Conservation (phyloP, 1,140 invertebrate species). For the Euura saliciscinereae region DNA sequence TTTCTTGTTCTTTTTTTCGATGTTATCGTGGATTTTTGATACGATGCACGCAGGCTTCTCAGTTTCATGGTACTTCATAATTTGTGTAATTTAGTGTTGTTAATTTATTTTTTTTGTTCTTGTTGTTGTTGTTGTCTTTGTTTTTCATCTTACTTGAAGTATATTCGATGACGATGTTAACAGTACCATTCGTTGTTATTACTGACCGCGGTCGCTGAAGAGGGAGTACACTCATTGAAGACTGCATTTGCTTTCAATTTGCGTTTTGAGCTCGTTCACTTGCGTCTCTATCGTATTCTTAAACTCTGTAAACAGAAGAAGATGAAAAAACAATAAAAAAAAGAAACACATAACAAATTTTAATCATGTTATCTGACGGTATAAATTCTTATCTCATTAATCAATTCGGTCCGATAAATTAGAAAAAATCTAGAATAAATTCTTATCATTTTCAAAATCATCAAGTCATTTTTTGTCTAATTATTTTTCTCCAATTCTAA, state of each 20-base stretch:
- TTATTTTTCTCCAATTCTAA: too few relatives aligned
- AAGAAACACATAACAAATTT: slow-evolving; percentile 27
- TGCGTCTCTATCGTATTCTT: slow-evolving; percentile 94
- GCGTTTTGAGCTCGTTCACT: slow-evolving; percentile 91
- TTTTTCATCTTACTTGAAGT: slow-evolving; percentile 17
- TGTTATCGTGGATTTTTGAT: too few relatives aligned
- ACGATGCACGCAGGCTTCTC: too few relatives aligned
- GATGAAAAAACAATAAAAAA: slow-evolving; percentile 47
- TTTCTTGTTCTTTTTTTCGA: too few relatives aligned
- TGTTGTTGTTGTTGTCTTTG: slow-evolving; percentile 25
- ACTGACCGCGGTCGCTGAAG: slow-evolving; percentile 13
- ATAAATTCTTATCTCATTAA: too few relatives aligned
- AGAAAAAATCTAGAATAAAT: too few relatives aligned
- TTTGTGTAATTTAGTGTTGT: neutral
- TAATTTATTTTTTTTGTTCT: slow-evolving; percentile 22
- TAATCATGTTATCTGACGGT: too few relatives aligned
- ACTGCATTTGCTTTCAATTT: slow-evolving; percentile 92
- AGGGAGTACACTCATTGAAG: slow-evolving; percentile 74
- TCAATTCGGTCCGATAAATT: too few relatives aligned
- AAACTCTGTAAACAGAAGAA: slow-evolving; percentile 76
- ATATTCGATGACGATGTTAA: slow-evolving; percentile 10
- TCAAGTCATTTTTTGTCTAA: too few relatives aligned
- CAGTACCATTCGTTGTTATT: slow-evolving; percentile 7
- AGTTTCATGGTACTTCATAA: too few relatives aligned
- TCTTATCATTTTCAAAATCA: too few relatives aligned